Evolutionary conservation across 2,113 vertebrate genomes (phyloP).

Genomic region (Tenebrosternarchus preto): DNA sequence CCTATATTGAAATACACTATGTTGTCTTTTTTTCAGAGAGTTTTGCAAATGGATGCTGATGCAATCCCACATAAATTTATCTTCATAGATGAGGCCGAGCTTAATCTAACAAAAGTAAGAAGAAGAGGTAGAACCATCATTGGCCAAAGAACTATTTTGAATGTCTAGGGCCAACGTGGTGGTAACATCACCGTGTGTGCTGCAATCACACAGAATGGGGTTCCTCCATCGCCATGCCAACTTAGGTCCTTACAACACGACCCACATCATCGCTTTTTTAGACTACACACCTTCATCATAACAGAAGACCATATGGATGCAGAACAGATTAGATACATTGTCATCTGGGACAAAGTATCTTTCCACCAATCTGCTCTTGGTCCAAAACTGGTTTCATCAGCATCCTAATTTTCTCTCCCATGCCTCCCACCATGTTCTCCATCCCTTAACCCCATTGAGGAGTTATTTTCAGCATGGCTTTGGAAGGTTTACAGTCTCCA

Average conservation of each 20-base stretch:
- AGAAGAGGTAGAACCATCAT: background rate
- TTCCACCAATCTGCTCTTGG: background rate
- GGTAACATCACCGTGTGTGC: background rate
- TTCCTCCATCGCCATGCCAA: background rate
- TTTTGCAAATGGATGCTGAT: background rate
- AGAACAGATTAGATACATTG: background rate
- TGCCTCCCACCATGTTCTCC: background rate
- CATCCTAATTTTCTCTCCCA: background rate
- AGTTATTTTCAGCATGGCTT: background rate
- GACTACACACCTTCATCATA: background rate
- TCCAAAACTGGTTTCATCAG: constrained; percentile 2
- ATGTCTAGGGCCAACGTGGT: background rate
- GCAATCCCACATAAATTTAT: constrained; percentile 1
- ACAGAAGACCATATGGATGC: background rate
- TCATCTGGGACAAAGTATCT: background rate
- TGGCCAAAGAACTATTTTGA: background rate
- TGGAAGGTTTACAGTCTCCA: background rate
- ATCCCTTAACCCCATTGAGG: background rate
- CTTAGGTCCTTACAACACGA: background rate
- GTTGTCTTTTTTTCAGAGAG: background rate
- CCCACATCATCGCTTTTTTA: background rate
- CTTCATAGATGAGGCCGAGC: background rate
- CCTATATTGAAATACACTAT: background rate
- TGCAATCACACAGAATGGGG: background rate
- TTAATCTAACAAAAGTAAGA: background rate